Conservation (phyloP, 2,797 vertebrate species). For the Sebastes vulpes region DNA sequence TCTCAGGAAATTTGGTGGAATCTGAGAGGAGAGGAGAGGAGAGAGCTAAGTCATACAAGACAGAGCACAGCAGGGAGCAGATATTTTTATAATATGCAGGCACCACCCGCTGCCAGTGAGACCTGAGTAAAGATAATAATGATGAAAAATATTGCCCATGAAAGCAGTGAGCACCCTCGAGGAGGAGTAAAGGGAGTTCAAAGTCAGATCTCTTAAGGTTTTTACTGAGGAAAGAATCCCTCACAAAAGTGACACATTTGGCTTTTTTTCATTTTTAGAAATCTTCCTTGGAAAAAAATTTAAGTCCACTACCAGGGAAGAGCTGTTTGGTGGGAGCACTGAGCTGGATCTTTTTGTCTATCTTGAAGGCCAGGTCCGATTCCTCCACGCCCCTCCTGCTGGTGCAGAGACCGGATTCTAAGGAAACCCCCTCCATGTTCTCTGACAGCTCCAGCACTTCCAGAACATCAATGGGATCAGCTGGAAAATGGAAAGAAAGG, state of each 20-base stretch:
- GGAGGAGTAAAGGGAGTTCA: constrained; percentile 12
- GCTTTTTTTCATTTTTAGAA: constrained; percentile 10
- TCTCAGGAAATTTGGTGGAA: constrained; percentile 85
- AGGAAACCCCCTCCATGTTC: constrained; percentile 84
- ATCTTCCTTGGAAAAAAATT: neutral
- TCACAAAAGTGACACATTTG: constrained; percentile 18
- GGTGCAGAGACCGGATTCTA: constrained; percentile 89
- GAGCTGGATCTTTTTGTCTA: constrained; percentile 88
- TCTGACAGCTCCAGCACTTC: constrained; percentile 84
- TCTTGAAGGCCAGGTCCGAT: constrained; percentile 87
- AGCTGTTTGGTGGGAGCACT: constrained; percentile 89
- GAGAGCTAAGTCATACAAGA: constrained; percentile 19
- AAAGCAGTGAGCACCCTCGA: constrained; percentile 15
- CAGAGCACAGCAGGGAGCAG: constrained; percentile 37
- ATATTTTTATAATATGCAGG: constrained; percentile 52
- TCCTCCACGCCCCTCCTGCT: constrained; percentile 81
- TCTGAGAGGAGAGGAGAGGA: constrained; percentile 69
- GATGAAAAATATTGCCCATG: constrained; percentile 49
- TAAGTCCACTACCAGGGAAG: constrained; percentile 86
- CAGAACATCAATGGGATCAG: constrained; percentile 86
- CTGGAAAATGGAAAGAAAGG: constrained; percentile 64
- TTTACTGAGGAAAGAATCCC: neutral
- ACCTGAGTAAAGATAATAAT: constrained; percentile 61
- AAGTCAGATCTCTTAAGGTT: constrained; percentile 38
- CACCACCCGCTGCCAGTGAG: constrained; percentile 37